These are phyloP conservation scores for Nomia melanderi DNA, from an alignment of 1,140 invertebrate species.

Conservation along the genomic window DNA sequence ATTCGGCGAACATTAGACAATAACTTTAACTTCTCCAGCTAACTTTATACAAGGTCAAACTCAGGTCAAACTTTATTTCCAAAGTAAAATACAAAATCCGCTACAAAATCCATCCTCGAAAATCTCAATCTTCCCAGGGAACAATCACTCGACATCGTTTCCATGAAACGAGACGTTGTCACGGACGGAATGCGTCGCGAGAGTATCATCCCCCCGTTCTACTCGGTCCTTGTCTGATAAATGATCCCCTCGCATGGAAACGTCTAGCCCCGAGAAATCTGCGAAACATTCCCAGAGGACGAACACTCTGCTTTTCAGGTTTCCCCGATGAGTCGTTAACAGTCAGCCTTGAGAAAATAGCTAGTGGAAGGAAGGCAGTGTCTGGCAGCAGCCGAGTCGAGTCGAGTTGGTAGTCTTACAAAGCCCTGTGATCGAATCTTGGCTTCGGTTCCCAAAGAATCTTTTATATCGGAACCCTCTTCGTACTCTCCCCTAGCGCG, in stretches of 20 bases:
- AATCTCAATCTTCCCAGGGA: background rate
- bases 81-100: background rate
- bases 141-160: background rate
- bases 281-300: slow-evolving; percentile 49
- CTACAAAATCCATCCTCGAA: background rate
- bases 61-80: no score
- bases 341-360: slow-evolving; percentile 57
- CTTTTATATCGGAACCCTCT: slow-evolving; percentile 74
- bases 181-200: background rate
- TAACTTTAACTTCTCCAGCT: no score
- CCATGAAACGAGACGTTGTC: background rate
- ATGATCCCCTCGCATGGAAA: slow-evolving; percentile 1
- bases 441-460: slow-evolving; percentile 78
- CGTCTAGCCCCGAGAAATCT: background rate
- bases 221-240: background rate
- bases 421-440: slow-evolving; percentile 80
- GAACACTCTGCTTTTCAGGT: background rate
- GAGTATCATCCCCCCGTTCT: background rate
- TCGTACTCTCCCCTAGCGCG: slow-evolving; percentile 67
- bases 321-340: slow-evolving; percentile 38
- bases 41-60: no score
- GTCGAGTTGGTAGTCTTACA: slow-evolving; percentile 46
- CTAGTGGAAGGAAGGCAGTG: slow-evolving; percentile 28
- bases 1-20: no score
- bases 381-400: slow-evolving; percentile 54